Conservation (phyloP, 1,140 invertebrate genomes). For the Drosophila murphyi region DNA sequence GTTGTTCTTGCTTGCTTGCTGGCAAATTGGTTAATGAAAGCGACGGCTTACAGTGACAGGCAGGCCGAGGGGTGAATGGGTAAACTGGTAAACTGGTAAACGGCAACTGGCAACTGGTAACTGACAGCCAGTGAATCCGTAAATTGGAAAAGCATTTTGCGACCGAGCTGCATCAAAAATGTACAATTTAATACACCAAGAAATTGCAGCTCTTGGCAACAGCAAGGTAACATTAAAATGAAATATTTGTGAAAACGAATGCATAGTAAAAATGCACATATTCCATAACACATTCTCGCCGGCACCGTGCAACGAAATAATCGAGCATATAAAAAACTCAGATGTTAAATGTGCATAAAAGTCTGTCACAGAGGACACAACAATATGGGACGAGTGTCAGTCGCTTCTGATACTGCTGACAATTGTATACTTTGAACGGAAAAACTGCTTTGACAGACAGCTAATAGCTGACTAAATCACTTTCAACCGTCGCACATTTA, state of each 20-base stretch:
- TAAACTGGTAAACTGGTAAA: slow-evolving; percentile 9
- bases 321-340: slow-evolving; percentile 43
- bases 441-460: slow-evolving; percentile 35
- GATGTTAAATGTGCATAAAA: slow-evolving; percentile 38
- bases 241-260: slow-evolving; percentile 54
- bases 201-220: slow-evolving; percentile 54
- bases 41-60: slow-evolving; percentile 20
- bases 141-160: slow-evolving; percentile 67
- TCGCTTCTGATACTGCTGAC: neutral
- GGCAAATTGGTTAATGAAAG: slow-evolving; percentile 74
- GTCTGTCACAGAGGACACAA: slow-evolving; percentile 7
- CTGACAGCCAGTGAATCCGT: slow-evolving; percentile 40
- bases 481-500: slow-evolving; percentile 28
- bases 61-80: neutral
- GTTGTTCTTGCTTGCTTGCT: slow-evolving; percentile 10
- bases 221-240: slow-evolving; percentile 22
- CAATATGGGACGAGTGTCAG: slow-evolving; percentile 12
- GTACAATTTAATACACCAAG: slow-evolving; percentile 47
- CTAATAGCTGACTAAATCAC: slow-evolving; percentile 44
- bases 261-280: slow-evolving; percentile 60
- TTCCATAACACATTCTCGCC: slow-evolving; percentile 53
- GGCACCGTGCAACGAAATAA: slow-evolving; percentile 56
- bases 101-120: slow-evolving; percentile 3
- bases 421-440: neutral
- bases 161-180: slow-evolving; percentile 53